phyloP scores from a whole-genome alignment of 2,888 invertebrate species.

The Stegana nigrithorax region DNA sequence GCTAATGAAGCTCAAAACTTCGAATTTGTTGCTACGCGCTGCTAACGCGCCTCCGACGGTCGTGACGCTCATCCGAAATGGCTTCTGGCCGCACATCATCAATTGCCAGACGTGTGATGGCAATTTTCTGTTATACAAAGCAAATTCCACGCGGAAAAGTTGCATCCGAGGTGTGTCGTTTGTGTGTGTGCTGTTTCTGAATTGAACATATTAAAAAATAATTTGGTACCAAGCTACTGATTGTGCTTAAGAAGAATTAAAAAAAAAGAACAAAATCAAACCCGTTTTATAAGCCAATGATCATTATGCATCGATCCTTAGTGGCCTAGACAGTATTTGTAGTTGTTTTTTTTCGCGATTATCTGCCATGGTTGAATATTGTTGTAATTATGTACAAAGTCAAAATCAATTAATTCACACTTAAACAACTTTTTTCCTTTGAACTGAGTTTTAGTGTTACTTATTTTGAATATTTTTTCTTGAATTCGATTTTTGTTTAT shows the following conservation, averaged over 20 bases:
- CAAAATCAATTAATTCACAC: constrained; percentile 13
- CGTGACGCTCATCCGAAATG: constrained; percentile 7
- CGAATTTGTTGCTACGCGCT: not conserved
- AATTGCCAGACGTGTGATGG: constrained; percentile 27
- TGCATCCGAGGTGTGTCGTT: not conserved
- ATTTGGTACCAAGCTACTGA: too few species aligned
- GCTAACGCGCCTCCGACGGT: not conserved
- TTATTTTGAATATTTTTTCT: not conserved
- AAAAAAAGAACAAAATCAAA: too few species aligned
- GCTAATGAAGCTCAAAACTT: not conserved
- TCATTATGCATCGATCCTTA: too few species aligned
- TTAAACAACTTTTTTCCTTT: not conserved
- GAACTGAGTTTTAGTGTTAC: too few species aligned
- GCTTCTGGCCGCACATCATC: constrained; percentile 20
- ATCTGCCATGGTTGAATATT: constrained; percentile 10
- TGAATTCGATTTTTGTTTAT: not conserved
- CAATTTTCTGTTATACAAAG: constrained; percentile 20
- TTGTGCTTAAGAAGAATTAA: too few species aligned
- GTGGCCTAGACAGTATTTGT: constrained; percentile 37
- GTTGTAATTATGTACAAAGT: constrained; percentile 2
- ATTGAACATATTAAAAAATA: too few species aligned
- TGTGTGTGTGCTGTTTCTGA: not conserved
- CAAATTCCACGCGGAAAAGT: not conserved
- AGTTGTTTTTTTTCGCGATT: not conserved
- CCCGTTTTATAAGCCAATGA: too few species aligned